Evolutionary conservation across 1,140 invertebrate species (phyloP), one percentile per base, ranked within the genome.

Genomic region (Drosophila truncata): DNA sequence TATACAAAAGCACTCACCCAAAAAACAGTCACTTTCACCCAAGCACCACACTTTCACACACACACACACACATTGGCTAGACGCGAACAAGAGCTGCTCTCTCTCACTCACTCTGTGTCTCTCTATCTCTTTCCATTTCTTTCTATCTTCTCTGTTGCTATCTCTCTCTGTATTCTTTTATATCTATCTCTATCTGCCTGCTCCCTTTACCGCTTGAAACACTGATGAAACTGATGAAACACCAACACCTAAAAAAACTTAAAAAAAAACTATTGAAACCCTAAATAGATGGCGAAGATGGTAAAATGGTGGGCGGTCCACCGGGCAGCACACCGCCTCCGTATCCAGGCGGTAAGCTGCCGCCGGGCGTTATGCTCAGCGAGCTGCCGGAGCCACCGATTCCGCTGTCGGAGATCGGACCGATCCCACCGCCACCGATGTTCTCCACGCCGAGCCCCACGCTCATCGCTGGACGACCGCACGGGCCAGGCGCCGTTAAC

Each of bases 341-440:
- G 4, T 93, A 94, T 73, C 91, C 93, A 57, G 92, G 79, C 41
- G 88, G 84, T 63, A 93, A 92, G 27, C 55, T 82, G 70, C 79
- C 79, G 55, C 74, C 79, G 47, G 78, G 93, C 81, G 88, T 97
- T 73, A 95, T 96, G 93, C 94, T 97, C 74, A 97, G 96, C 64
- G 96, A 97, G 91, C 94, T 98, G 80, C 97, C 97, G 55, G 97
- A 98, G 93, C 97, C 97, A 52, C 97, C 97, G 71, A 98, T 98
- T 84, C 97, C 97, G 13, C 93, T 98, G 16, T 98, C 97, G 61
- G 98, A 98, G 92, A 98, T 98, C 92, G 97, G 98, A 37, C 97
- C 97, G 46, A 98, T 98, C 93, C 98, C 98, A 86, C 98, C 98
- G 74, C 98, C 98, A 60, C 97, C 97, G 61, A 98, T 98, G 97